Evolutionary conservation across 2,113 vertebrate genomes (phyloP).

Genomic region (Eulemur rufifrons): DNA sequence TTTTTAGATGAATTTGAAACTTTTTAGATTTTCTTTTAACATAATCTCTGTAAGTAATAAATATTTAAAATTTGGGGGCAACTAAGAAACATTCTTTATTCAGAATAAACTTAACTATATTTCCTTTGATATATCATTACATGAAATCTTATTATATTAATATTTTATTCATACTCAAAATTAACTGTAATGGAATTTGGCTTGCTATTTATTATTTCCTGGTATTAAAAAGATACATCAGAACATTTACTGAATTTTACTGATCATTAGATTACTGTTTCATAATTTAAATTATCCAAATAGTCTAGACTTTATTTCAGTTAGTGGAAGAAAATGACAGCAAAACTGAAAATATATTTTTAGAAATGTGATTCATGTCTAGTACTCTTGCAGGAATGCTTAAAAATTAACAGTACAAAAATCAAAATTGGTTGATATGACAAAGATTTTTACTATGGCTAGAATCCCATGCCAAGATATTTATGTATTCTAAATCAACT

Average conservation of each 20-base stretch:
- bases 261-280: constrained; percentile 56
- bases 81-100: neutral
- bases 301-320: constrained; percentile 39
- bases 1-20: constrained; percentile 68
- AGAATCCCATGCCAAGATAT: neutral
- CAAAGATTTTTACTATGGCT: neutral
- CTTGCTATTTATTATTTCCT: constrained; percentile 54
- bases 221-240: constrained; percentile 30
- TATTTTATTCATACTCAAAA: constrained; percentile 56
- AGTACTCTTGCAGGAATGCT: neutral
- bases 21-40: constrained; percentile 72
- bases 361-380: constrained; percentile 53
- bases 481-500: neutral
- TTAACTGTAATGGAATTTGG: constrained; percentile 56
- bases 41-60: constrained; percentile 58
- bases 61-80: constrained; percentile 48
- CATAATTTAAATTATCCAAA: constrained; percentile 50
- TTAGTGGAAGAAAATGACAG: constrained; percentile 62
- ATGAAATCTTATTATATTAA: constrained; percentile 28
- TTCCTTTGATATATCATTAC: constrained; percentile 13
- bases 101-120: neutral
- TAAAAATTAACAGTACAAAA: constrained; percentile 38
- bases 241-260: constrained; percentile 53
- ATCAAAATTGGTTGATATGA: neutral
- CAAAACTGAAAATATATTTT: constrained; percentile 35